phyloP scores from a whole-genome alignment of 2,113 vertebrate species.

The Anoura caudifer region DNA sequence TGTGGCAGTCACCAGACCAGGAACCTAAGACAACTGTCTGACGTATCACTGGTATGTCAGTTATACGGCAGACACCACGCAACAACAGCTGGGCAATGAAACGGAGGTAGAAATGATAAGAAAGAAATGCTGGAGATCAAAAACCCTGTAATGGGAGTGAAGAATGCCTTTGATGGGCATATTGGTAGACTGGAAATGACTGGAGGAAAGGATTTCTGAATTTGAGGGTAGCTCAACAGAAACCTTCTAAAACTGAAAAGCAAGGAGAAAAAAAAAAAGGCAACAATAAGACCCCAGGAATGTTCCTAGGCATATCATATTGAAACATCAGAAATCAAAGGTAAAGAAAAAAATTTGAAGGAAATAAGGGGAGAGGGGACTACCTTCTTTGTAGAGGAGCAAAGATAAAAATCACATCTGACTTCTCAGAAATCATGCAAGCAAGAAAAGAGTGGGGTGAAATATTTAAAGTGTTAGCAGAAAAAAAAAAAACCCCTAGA shows the following conservation, averaged over 20 bases:
- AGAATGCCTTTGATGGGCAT: neutral
- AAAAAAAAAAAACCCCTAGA: neutral
- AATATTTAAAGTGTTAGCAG: neutral
- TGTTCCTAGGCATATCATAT: neutral
- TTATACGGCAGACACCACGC: neutral
- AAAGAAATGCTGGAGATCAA: neutral
- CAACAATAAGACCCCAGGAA: neutral
- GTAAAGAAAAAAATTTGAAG: neutral
- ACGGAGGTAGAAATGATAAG: neutral
- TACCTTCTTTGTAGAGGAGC: neutral
- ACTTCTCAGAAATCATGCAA: neutral
- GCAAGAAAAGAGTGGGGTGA: neutral
- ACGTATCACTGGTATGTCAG: neutral
- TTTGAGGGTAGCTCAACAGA: neutral
- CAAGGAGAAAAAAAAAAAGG: neutral
- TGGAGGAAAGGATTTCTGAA: neutral
- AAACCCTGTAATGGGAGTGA: neutral
- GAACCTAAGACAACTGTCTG: neutral
- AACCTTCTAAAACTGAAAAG: neutral
- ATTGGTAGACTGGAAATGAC: neutral
- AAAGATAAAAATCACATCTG: neutral
- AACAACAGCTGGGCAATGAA: neutral
- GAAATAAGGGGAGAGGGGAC: neutral
- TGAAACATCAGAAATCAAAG: neutral
- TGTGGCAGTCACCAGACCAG: neutral